Evolutionary conservation across 2,113 vertebrate species (phyloP), one percentile per base, ranked within the genome.

Genomic region (Passer domesticus): DNA sequence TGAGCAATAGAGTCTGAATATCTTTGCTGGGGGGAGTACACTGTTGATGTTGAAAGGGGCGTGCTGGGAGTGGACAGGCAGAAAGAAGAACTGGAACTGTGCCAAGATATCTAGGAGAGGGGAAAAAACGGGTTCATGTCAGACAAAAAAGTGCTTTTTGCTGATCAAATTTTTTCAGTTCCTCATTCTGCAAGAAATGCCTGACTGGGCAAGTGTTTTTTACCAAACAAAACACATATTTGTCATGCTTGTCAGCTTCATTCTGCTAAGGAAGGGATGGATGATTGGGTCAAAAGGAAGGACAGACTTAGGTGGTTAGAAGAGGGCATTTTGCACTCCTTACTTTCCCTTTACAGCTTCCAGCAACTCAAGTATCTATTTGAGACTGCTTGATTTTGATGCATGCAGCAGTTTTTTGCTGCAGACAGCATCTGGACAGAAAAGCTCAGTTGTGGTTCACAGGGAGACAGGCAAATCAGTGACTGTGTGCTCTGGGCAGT

Each of bases 11-110:
- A 18, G 39, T 30, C 18, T 6, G 6, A 39, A 10, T 55, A n/a
- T 44, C 21, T 87, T 78, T 55, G 5, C n/a, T 56, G 37, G 30
- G 18, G 15, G 15, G 50, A 44, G 7, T 12, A 11, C 43, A 63
- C 4, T 30, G 9, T 6, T 77, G 59, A 15, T 87, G 6, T 52
- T 84, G 64, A 55, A 77, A 78, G 10, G 10, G 27, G 11, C 4
- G 10, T 35, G 15, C n/a, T 67, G 12, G 7, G 9, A 41, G 21
- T 0, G 0, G 39, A 11, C 28, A 37, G 7, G n/a, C 9, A 14
- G 50, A 73, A 74, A 35, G 6, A 56, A 50, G 15, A 47, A 9
- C 6, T 52, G 18, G 9, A 83, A 3, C 25, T 80, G 23, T 50
- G 58, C 22, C 33, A 59, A 49, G 37, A 10, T 35, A 33, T 56